Conservation (phyloP, 2,113 vertebrate species). For the Bujurquina vittata region DNA sequence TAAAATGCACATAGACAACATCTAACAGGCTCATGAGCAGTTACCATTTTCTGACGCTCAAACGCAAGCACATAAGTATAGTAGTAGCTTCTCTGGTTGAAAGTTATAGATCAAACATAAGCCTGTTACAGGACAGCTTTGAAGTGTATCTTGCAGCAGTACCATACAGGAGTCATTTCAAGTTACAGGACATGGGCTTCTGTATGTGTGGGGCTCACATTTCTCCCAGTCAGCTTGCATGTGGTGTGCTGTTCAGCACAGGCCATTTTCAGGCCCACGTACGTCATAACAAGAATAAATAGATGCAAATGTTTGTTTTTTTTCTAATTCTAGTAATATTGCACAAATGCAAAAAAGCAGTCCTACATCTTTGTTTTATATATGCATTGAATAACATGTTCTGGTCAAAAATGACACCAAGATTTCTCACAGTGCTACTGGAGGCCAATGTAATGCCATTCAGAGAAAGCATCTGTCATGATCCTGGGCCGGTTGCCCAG, state of each 20-base stretch:
- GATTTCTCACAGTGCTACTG: no score
- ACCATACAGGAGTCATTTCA: not conserved
- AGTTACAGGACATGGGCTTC: not conserved
- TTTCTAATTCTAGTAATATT: no score
- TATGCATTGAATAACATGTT: no score
- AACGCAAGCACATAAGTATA: not conserved
- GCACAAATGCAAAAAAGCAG: no score
- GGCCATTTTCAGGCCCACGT: conserved; percentile 20
- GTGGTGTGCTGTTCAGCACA: not conserved
- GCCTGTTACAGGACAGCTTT: not conserved
- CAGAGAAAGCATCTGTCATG: no score
- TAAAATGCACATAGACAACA: not conserved
- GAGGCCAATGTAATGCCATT: no score
- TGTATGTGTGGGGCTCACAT: conserved; percentile 9
- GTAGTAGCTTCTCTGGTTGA: not conserved
- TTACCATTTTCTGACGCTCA: not conserved
- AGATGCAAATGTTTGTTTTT: not conserved
- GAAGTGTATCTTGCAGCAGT: not conserved
- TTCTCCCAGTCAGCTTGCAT: conserved; percentile 3
- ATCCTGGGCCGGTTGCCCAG: no score
- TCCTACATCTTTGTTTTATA: no score
- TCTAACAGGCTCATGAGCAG: not conserved
- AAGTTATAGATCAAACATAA: not conserved
- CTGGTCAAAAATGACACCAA: no score
- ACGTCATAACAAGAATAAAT: conserved; percentile 15